Percentiles rank a stretch among this genome's conserved stretches.
phyloP scores from a whole-genome alignment of 2,797 vertebrate genomes.

The Propithecus perrieri region DNA sequence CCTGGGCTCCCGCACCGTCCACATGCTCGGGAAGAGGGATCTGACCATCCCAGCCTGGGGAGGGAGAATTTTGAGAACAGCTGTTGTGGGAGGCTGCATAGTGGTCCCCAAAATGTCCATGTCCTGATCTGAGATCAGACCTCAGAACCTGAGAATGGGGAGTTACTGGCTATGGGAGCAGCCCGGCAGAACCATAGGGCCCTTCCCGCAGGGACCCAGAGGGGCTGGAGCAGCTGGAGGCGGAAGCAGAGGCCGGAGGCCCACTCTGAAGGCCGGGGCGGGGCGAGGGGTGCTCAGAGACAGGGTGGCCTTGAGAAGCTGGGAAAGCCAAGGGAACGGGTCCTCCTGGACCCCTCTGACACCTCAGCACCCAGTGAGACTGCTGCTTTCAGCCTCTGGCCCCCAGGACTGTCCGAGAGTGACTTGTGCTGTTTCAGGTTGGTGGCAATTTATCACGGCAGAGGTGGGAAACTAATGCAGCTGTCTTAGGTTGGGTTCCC shows the following conservation, averaged over 20 bases:
- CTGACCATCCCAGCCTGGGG: neutral
- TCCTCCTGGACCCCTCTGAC: fast-evolving
- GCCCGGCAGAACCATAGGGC: neutral
- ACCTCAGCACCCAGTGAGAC: neutral
- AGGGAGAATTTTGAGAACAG: neutral
- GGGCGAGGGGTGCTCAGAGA: neutral
- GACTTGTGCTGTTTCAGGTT: neutral
- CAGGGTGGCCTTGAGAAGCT: neutral
- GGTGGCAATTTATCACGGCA: neutral
- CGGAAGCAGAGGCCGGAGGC: neutral
- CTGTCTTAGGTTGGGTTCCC: neutral
- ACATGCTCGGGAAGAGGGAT: fast-evolving
- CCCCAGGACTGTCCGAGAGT: neutral
- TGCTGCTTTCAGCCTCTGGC: neutral
- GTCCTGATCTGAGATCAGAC: neutral
- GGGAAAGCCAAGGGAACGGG: neutral
- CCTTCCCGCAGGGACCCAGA: neutral
- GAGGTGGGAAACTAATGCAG: neutral
- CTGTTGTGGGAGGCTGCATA: neutral
- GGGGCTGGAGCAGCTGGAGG: neutral
- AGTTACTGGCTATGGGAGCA: neutral
- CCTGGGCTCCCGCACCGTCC: fast-evolving
- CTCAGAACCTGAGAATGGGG: neutral
- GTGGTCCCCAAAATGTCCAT: neutral
- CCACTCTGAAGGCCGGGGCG: neutral